Base-by-base conservation (phyloP, 2,888 invertebrate species). In the Kuschelorhynchus macadamiae region DNA sequence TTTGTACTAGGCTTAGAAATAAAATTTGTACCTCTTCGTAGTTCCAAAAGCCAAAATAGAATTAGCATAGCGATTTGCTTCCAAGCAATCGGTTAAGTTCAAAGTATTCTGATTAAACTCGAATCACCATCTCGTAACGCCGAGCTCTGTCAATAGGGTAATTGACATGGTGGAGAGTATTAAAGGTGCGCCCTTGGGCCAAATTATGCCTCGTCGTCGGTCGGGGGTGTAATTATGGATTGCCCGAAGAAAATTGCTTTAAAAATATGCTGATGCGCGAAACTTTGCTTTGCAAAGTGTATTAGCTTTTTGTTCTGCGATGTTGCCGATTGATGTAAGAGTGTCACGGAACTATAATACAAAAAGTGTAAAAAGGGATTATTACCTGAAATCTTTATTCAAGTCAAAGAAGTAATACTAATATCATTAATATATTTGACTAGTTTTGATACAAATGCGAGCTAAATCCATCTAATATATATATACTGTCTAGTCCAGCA, bases 101-200 rank as follows among this genome's bases (percentile, higher is more conserved):
- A 59, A 65, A 65, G 65, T 57, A 52, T 53, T 49, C 47, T 47
- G 56, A 56, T 56, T 65, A 57, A 47, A 50, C 25, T 42, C 50
- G 65, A 65, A 57, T 65, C 57, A 65, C 57, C 63, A 64, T 55
- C 30, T 32, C 50, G 65, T 50, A 50, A 59, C 59, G 63, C 47
- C 56, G 42, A 36, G 20, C 39, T 17, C 65, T 65, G 59, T 65
- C 65, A 65, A 65, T 65, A 56, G 57, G 63, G 67, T 68, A 68
- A 68, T 68, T 63, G 67, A 57, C 67, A 18, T 62, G 57, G 62
- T 63, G 59, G 60, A 60, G 69, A 50, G 55, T 69, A 69, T 65
- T 65, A 69, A 65, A 65, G 64, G 64, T 69, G 65, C 65, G 65
- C 65, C 61, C 61, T 60, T 55, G 41, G 69, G 59, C 60, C 55